Evolutionary conservation across 2,888 invertebrate species (phyloP), one percentile per base, ranked within the genome.

Genomic region (Nowickia ferox): DNA sequence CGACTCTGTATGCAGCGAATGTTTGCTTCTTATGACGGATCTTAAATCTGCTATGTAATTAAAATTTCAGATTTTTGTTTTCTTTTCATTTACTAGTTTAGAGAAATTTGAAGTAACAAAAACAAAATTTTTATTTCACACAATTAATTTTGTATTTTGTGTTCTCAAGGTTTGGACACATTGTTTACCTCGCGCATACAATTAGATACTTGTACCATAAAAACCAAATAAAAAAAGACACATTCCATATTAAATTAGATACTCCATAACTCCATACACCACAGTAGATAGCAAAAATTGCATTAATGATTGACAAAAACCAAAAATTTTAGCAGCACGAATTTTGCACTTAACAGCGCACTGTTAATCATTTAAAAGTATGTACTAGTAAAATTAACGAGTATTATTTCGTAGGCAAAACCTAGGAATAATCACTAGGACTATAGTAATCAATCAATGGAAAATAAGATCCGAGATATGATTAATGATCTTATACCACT

Each of bases 81-180:
- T 69, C 63, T 2, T 66, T 68, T 13, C 38, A 48, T 61, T 30
- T 51, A 76, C 76, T 69, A 38, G 44, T 71, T 69, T 38, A 72
- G 77, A 61, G 71, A 78, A 84, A 78, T 71, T 83, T 71, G 10
- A 42, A 72, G 55, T 46, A 61, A 48, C 9, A 38, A 53, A 57
- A 46, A 65, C 72, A 71, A 68, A 84, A 46, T 65, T 69, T 61
- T 40, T 51, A 74, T 55, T 85, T 85, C 85, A 85, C 85, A 85
- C 85, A 78, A 85, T 85, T 65, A 75, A 65, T 82, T 65, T 57
- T 83, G 51, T 83, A 82, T 85, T 79, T 78, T 71, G 65, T 38
- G 57, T 79, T 79, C 75, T 75, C 82, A 83, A 85, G 79, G 75
- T 79, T 82, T 81, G 57, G 30, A 46, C 53, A 74, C 66, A 74